A percentile compares a stretch with the other conserved stretches of the same genome.
These are phyloP conservation scores for Actenoides hombroni DNA, from an alignment of 2,113 vertebrate genomes.

Conservation along the genomic window DNA sequence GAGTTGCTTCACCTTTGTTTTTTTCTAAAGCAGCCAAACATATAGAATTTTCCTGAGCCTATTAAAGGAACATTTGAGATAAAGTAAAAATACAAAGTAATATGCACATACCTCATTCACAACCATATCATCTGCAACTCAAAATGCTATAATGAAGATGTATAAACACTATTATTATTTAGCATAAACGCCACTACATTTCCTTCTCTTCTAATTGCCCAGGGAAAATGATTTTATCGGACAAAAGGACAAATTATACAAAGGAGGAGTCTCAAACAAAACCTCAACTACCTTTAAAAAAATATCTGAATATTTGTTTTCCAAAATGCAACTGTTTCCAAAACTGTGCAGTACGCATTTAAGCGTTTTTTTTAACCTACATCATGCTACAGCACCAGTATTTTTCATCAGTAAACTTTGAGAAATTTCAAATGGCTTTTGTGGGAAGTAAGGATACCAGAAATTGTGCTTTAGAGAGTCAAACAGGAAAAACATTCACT, in stretches of 20 bases:
- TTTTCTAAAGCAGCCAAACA: slow-evolving; percentile 82
- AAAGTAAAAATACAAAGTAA: slow-evolving; percentile 26
- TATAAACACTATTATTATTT: not conserved
- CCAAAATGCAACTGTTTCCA: not conserved
- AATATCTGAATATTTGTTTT: not conserved
- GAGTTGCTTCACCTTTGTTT: slow-evolving; percentile 65
- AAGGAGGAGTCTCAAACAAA: not conserved
- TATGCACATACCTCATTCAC: not conserved
- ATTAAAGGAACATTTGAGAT: slow-evolving; percentile 25
- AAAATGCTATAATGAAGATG: not conserved
- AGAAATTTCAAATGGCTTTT: not conserved
- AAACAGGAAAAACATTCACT: not conserved
- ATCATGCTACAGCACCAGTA: not conserved
- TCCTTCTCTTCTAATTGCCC: not conserved
- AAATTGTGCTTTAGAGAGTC: not conserved
- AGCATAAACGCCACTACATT: not conserved
- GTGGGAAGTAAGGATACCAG: not conserved
- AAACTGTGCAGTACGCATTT: not conserved
- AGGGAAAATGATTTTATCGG: not conserved
- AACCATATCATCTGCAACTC: not conserved
- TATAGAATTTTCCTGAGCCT: slow-evolving; percentile 79
- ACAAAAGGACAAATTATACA: not conserved
- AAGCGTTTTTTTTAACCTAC: not conserved
- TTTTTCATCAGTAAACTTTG: not conserved
- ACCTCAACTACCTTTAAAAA: not conserved